Conservation (phyloP, 2,797 vertebrate species). For the Urosaurus nigricauda region DNA sequence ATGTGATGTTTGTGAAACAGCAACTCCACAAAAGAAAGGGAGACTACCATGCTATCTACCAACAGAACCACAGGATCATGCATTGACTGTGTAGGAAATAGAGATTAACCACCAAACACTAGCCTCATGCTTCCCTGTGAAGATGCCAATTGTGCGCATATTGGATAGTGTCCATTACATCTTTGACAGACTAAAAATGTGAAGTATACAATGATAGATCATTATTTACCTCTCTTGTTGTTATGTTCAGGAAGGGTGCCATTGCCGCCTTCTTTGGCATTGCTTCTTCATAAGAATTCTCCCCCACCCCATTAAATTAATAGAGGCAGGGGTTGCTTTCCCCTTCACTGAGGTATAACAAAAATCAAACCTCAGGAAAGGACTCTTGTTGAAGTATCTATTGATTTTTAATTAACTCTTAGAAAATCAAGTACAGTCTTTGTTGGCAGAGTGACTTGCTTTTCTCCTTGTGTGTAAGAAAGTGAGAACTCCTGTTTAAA, state of each 20-base stretch:
- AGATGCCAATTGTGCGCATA: background rate
- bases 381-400: constrained; percentile 33
- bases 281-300: too few species aligned
- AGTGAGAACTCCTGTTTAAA: constrained; percentile 65
- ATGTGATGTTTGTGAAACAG: background rate
- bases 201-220: background rate
- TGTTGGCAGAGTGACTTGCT: constrained; percentile 63
- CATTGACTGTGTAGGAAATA: too few species aligned
- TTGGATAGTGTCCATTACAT: background rate
- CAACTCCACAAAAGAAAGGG: background rate
- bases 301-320: too few species aligned
- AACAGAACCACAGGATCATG: background rate
- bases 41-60: background rate
- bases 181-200: background rate
- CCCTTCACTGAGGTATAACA: constrained; percentile 32
- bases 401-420: constrained; percentile 56
- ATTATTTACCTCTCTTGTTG: background rate
- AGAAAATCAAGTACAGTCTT: constrained; percentile 69
- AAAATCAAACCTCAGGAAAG: constrained; percentile 50
- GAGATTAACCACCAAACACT: background rate
- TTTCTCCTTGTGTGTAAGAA: constrained; percentile 59
- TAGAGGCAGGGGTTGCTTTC: background rate
- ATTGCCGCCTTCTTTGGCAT: too few species aligned
- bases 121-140: background rate
- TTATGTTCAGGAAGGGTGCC: too few species aligned